Evolutionary conservation across 2,797 vertebrate genomes (phyloP), one percentile per base, ranked within the genome.

Genomic region (Sebastolobus altivelis): DNA sequence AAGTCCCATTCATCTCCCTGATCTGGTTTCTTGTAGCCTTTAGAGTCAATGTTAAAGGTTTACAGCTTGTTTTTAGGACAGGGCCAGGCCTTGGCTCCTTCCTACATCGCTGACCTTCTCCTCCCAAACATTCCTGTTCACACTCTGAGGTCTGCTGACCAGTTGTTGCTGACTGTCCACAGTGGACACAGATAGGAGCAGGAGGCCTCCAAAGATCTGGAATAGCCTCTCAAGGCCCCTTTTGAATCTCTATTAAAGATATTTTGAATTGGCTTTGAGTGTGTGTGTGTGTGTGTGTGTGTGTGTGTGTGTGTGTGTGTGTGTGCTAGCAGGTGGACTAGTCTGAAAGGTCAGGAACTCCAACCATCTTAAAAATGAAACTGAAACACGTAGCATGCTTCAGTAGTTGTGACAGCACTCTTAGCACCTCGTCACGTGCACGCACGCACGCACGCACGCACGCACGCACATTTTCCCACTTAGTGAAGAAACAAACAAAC

Each of bases 61-160:
- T 38, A 77, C 16, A 6, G 52, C 20, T 18, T 35, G 20, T 35
- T 56, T 40, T 33, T 25, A 31, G 68, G 56, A 13, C 9, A 1
- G 5, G 1, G 27, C 25, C 12, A 3, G 18, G 3, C 4, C 16
- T 25, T 33, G 58, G 52, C 52, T 22, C n/a, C 59, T 11, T 25
- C 60, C 29, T 18, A 2, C 69, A 54, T 13, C 6, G 29, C 66
- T 81, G 87, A 87, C 82, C 80, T 80, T 84, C 22, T 66, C 59
- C 38, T 8, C 31, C 38, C 61, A 16, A 2, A 55, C 54, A 65
- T 56, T 65, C 74, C 67, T 61, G 40, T 65, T 77, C 49, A 37
- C 69, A 37, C 73, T 33, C 29, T 13, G 27, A 75, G 72, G 4
- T 70, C 75, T 43, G 52, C 46, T 56, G 73, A 78, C 59, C 86